Evolutionary conservation across 2,797 vertebrate species (phyloP).

Genomic region (Cuniculus paca): DNA sequence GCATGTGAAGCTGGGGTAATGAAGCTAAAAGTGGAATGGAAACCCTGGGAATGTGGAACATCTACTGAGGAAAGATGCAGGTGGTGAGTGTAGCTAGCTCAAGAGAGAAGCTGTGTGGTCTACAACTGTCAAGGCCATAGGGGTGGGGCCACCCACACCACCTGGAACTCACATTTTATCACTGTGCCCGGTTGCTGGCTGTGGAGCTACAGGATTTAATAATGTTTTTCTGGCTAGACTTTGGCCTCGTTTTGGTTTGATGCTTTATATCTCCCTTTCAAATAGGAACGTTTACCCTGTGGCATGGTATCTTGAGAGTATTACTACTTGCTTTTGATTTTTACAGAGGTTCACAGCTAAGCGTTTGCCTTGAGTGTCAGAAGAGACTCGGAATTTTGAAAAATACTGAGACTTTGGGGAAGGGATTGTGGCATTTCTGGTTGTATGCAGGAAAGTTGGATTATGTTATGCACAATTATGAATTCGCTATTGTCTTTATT

Average conservation of each 20-base stretch:
- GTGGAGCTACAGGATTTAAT: background rate
- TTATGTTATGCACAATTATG: background rate
- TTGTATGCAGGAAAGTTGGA: background rate
- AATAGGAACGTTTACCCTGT: background rate
- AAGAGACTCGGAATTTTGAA: background rate
- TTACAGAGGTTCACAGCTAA: background rate
- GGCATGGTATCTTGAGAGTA: background rate
- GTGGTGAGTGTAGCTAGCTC: background rate
- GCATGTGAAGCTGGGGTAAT: background rate
- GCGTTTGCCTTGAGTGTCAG: background rate
- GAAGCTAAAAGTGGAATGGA: background rate
- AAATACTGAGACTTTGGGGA: background rate
- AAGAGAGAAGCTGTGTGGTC: background rate
- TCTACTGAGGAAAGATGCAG: background rate
- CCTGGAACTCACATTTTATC: background rate
- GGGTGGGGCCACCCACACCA: background rate
- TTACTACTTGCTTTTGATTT: background rate
- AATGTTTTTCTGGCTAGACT: background rate
- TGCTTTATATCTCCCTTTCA: background rate
- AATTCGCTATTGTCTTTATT: background rate
- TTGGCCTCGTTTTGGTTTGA: background rate
- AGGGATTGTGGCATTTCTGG: background rate
- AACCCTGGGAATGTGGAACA: background rate
- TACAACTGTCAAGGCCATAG: background rate
- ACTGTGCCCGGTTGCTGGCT: background rate